Evolutionary conservation across 1,140 invertebrate species (phyloP), one percentile per base, ranked within the genome.

Genomic region (Ceratitis capitata): DNA sequence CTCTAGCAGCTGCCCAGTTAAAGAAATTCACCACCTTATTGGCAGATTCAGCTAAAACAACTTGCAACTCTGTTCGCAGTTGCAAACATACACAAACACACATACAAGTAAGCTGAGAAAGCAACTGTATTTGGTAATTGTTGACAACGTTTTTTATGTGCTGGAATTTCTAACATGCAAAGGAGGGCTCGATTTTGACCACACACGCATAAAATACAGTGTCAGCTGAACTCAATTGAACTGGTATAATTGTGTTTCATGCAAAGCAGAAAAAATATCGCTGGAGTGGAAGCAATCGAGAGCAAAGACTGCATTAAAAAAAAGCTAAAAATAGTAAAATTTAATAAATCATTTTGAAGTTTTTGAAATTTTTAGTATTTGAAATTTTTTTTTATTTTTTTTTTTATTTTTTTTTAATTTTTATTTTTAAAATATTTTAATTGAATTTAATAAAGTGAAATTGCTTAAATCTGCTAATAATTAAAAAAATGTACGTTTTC

Each of bases 1-100:
- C 9, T 9, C 26, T 35, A 35, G 61, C 61, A 35, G 26, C 32
- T 26, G n/a, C 9, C 29, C 26, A 64, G 58, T 26, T 42, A 19
- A 10, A n/a, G n/a, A 35, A 69, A 39, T 39, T 69, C 64, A 69
- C 64, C 64, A 69, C 64, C 2, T 39, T 39, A 26, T 7, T 42
- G 32, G 35, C 64, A 69, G 64, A 69, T 69, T 69, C 64, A 69
- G 64, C 64, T n/a, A 14, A 39, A n/a, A n/a, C n/a, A n/a, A n/a
- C n/a, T n/a, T n/a, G n/a, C n/a, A n/a, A n/a, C n/a, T n/a, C n/a
- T 39, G 29, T 12, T 69, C 4, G 35, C 64, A n/a, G 35, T 35
- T 9, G 12, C 26, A 69, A 4, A 19, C 61, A 69, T 32, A 35
- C 64, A 42, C 5, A 19, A 1, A n/a, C 35, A n/a, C 3, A 26